phyloP scores from a whole-genome alignment of 2,888 invertebrate species.

The Pollenia angustigena region DNA sequence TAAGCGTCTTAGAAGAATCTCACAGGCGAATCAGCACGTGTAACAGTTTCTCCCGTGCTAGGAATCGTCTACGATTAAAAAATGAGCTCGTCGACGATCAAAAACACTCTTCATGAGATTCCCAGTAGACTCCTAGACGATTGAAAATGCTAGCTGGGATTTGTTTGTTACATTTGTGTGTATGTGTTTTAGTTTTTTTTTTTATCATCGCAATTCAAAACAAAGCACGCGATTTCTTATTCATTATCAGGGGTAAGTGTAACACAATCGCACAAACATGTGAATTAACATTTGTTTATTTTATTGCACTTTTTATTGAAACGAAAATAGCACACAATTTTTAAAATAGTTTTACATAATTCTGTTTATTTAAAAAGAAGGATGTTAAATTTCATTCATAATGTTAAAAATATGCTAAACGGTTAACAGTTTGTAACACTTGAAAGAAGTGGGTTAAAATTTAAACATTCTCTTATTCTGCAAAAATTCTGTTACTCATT shows the following conservation, averaged over 20 bases:
- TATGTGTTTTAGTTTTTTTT: not conserved
- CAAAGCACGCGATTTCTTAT: slow-evolving; percentile 44
- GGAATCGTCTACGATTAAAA: too few species aligned
- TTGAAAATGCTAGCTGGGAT: too few species aligned
- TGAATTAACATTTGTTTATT: not conserved
- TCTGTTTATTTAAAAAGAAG: not conserved
- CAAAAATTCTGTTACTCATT: not conserved
- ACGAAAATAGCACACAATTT: not conserved
- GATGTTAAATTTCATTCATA: slow-evolving; percentile 43
- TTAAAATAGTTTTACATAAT: not conserved
- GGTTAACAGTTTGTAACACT: slow-evolving; percentile 71
- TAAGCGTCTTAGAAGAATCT: too few species aligned
- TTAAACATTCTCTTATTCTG: not conserved
- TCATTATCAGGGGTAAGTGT: slow-evolving; percentile 58
- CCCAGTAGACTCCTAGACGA: too few species aligned
- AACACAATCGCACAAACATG: slow-evolving; percentile 1
- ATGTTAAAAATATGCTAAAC: slow-evolving; percentile 70
- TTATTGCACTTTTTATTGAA: slow-evolving; percentile 22
- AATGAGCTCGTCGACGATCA: too few species aligned
- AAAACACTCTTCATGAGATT: too few species aligned
- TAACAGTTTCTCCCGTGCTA: too few species aligned
- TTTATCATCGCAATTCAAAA: slow-evolving; percentile 18
- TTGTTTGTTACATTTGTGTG: slow-evolving; percentile 11
- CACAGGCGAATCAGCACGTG: too few species aligned
- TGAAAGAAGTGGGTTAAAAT: slow-evolving; percentile 55